Conservation (phyloP, 2,797 vertebrate species). For the Pangasius larnaudii region DNA sequence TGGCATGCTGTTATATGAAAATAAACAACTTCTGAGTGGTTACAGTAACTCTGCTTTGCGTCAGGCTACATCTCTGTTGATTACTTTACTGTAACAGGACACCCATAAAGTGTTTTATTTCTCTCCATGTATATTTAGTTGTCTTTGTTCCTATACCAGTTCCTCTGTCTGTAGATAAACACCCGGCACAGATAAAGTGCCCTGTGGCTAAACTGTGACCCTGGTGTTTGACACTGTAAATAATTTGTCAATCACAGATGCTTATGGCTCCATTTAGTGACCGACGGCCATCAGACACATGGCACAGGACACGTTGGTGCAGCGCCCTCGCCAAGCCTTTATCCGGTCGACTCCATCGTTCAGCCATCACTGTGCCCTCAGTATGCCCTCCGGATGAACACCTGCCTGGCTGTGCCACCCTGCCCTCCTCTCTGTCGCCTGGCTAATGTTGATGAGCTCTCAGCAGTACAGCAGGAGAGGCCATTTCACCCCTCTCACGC, state of each 20-base stretch:
- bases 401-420: slow-evolving; percentile 76
- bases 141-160: not conserved
- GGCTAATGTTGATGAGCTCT: slow-evolving; percentile 92
- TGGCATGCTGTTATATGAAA: not conserved
- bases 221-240: slow-evolving; percentile 25
- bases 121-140: not conserved
- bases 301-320: slow-evolving; percentile 22
- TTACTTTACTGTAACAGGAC: not conserved
- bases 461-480: slow-evolving; percentile 88
- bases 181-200: not conserved
- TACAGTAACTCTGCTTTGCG: not conserved
- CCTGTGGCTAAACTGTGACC: slow-evolving; percentile 32
- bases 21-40: not conserved
- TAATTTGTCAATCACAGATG: slow-evolving; percentile 45
- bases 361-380: slow-evolving; percentile 20
- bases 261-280: slow-evolving; percentile 50
- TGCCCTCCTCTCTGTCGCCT: slow-evolving; percentile 78
- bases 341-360: slow-evolving; percentile 33
- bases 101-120: not conserved
- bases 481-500: slow-evolving; percentile 96
- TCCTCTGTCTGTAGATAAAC: not conserved
- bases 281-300: slow-evolving; percentile 58
- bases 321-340: slow-evolving; percentile 10
- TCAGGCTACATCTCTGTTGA: not conserved
- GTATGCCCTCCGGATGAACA: slow-evolving; percentile 68